Percentiles rank a stretch among this genome's conserved stretches.
These are phyloP conservation scores for Ferdinandea cuprea DNA, from an alignment of 2,888 invertebrate genomes.

Conservation along the genomic window DNA sequence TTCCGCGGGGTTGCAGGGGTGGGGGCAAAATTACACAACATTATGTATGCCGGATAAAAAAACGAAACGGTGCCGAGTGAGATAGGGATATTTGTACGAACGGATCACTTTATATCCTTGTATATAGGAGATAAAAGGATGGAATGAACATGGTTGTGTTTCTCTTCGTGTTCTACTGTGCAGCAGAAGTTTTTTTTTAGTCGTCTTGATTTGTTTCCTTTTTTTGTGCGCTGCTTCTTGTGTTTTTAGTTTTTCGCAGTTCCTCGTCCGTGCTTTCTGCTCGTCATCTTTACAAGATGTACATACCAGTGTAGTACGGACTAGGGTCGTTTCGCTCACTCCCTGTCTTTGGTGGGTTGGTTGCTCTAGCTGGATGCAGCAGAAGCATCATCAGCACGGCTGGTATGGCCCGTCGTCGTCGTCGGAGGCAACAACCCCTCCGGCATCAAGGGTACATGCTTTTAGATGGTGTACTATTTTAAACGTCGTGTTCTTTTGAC, in stretches of 20 bases:
- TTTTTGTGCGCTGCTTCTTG: constrained; percentile 71
- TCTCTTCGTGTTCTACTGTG: constrained; percentile 68
- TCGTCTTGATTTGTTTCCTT: constrained; percentile 65
- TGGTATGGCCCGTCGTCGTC: too few species aligned
- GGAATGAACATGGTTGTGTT: constrained; percentile 75
- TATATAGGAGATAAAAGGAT: constrained; percentile 75
- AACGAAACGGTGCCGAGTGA: constrained; percentile 54
- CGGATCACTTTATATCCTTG: constrained; percentile 74
- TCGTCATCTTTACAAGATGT: constrained; percentile 74
- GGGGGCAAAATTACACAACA: constrained; percentile 74
- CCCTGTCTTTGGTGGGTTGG: constrained; percentile 59
- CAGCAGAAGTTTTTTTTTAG: constrained; percentile 57
- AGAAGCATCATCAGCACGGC: constrained; percentile 13
- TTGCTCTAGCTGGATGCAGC: constrained; percentile 42
- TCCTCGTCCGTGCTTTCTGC: constrained; percentile 71
- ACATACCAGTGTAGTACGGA: constrained; percentile 68
- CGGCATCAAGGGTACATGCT: constrained; percentile 73
- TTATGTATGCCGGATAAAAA: constrained; percentile 70
- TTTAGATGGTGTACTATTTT: constrained; percentile 75
- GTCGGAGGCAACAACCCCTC: constrained; percentile 70
- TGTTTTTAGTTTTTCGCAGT: constrained; percentile 69
- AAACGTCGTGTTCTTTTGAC: constrained; percentile 75
- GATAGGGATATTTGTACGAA: constrained; percentile 71
- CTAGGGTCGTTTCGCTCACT: constrained; percentile 74
- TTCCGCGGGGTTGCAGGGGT: constrained; percentile 46